A percentile compares a stretch with the other conserved stretches of the same genome.
Evolutionary conservation across 2,113 vertebrate genomes (phyloP).

Genomic region (Synchiropus splendidus): DNA sequence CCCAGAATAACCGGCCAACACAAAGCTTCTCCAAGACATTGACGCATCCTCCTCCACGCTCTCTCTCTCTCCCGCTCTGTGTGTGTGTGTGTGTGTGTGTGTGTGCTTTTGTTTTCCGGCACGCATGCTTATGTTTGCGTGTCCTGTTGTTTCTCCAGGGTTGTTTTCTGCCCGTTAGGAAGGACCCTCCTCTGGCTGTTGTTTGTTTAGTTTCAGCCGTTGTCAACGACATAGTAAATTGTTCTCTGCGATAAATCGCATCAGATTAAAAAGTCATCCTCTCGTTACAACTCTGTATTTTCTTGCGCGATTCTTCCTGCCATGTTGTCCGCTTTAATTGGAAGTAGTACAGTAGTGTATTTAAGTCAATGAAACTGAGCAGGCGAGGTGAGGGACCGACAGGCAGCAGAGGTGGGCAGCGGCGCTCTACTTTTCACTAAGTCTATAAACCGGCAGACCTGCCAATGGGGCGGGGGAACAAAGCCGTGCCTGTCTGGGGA

Average conservation of each 20-base stretch:
- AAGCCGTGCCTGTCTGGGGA: slow-evolving; percentile 65
- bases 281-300: too few species aligned
- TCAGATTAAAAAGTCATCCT: too few species aligned
- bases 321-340: not conserved
- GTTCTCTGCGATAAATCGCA: too few species aligned
- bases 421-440: slow-evolving; percentile 34
- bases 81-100: not conserved
- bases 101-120: not conserved
- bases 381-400: slow-evolving; percentile 7
- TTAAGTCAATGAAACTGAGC: not conserved
- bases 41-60: slow-evolving; percentile 25
- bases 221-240: too few species aligned
- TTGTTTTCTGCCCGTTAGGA: slow-evolving; percentile 11
- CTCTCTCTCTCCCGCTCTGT: not conserved
- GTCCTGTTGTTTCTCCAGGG: slow-evolving; percentile 28
- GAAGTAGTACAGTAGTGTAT: too few species aligned
- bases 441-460: slow-evolving; percentile 46
- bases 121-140: not conserved
- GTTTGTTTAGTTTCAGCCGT: too few species aligned
- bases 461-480: slow-evolving; percentile 49
- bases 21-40: slow-evolving; percentile 39
- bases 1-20: slow-evolving; percentile 64
- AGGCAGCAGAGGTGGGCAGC: slow-evolving; percentile 14
- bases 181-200: not conserved
- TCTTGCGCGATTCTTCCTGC: too few species aligned